phyloP scores from a whole-genome alignment of 2,113 vertebrate genomes.

The Nannobrachium achirus region DNA sequence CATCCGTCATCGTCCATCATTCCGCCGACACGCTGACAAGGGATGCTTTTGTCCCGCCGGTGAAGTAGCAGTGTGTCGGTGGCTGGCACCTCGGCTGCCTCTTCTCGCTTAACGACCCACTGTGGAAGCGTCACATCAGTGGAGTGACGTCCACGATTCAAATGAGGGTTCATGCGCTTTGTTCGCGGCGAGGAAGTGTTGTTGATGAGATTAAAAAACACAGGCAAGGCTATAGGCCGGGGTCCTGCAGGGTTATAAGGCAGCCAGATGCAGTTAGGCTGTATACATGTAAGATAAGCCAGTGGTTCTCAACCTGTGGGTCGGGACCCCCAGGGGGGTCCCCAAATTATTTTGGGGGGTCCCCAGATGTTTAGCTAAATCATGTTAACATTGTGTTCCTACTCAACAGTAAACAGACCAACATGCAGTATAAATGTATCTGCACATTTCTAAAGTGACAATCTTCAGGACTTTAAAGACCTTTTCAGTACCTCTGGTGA shows the following conservation, averaged over 20 bases:
- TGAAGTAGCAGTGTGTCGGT: conserved; percentile 10
- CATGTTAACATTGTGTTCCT: too few species aligned
- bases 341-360: too few species aligned
- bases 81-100: conserved; percentile 56
- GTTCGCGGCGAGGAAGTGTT: conserved; percentile 41
- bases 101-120: conserved; percentile 47
- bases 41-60: conserved; percentile 62
- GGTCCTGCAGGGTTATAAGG: background rate
- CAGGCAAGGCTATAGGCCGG: too few species aligned
- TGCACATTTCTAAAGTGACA: too few species aligned
- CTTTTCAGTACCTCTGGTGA: too few species aligned
- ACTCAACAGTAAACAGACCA: too few species aligned
- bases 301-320: too few species aligned
- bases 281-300: too few species aligned
- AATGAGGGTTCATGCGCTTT: conserved; percentile 55
- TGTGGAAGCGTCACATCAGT: conserved; percentile 46
- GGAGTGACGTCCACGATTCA: conserved; percentile 55
- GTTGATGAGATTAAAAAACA: conserved; percentile 53
- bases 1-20: conserved; percentile 75
- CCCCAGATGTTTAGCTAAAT: too few species aligned
- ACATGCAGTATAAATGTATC: too few species aligned
- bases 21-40: conserved; percentile 49
- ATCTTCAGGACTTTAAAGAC: too few species aligned
- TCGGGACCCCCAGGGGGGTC: too few species aligned
- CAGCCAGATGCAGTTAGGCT: background rate